Evolutionary conservation across 2,888 invertebrate genomes (phyloP), one percentile per base, ranked within the genome.

Genomic region (Eulithis testata): DNA sequence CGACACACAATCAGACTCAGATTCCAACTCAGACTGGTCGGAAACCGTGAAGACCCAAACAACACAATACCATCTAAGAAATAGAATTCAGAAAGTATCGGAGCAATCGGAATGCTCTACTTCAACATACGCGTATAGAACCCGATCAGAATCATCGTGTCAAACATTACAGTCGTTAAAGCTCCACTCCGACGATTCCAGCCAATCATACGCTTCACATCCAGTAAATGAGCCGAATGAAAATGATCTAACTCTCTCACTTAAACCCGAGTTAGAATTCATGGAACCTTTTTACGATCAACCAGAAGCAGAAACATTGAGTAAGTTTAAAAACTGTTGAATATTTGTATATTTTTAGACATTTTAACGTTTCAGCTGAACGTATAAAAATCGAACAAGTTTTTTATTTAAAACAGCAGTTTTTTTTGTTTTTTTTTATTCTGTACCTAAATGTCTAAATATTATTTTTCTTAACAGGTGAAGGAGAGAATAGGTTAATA

Each of bases 291-390:
- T 31, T 44, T 37, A 59, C 40, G 50, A 53, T 0, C 59, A 56
- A 6, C 40, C 21, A 9, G 60, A 60, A 43, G 57, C 37, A 49
- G 61, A 68, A 47, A 54, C 56, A 43, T 60, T 68, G 5, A 68
- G 72, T 72, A 66, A 72, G 71, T 66, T 60, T n/a, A 40, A 45
- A 51, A 37, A n/a, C 9, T 9, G 9, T 11, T 4, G 44, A 31
- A 31, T 4, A 31, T 31, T 31, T 6, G 31, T 5, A 3, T 31
- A 5, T 0, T 31, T 31, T 4, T 6, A 31, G 31, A 31, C 31
- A 4, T 31, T 31, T 31, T 31, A 31, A 31, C 31, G 31, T 31
- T 31, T 4, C 31, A 31, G 31, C 4, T 31, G 31, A 4, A 31
- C 31, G 31, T 31, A 31, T 31, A 31, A 31, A 31, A 31, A 31